A percentile compares a stretch with the other conserved stretches of the same genome.
Evolutionary conservation across 2,113 vertebrate species (phyloP).

Genomic region (Gopherus evgoodei): DNA sequence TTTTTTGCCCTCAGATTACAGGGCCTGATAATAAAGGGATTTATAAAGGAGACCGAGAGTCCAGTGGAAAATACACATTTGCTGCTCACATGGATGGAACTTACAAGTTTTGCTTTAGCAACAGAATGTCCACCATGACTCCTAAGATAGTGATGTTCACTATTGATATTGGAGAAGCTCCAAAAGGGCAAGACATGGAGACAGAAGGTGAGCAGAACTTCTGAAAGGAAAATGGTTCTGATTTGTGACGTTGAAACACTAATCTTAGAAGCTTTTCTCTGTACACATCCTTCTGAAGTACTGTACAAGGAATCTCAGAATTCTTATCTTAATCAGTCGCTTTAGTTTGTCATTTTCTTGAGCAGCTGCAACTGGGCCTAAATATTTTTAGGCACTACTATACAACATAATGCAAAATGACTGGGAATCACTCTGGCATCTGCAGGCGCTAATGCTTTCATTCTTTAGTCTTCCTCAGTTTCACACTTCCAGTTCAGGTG

Average conservation of each 20-base stretch:
- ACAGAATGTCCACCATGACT: slow-evolving; percentile 99
- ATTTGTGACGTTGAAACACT: neutral
- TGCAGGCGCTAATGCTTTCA: slow-evolving; percentile 35
- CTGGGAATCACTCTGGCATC: neutral
- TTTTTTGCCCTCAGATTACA: slow-evolving; percentile 85
- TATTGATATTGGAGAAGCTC: slow-evolving; percentile 97
- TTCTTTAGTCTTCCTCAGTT: slow-evolving; percentile 10
- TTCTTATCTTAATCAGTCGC: neutral
- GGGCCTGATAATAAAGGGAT: slow-evolving; percentile 97
- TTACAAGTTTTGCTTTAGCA: slow-evolving; percentile 99
- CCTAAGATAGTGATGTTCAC: slow-evolving; percentile 99
- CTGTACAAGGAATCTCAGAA: neutral
- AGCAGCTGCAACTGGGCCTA: neutral
- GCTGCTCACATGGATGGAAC: slow-evolving; percentile 98
- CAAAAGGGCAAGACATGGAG: slow-evolving; percentile 97
- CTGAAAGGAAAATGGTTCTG: neutral
- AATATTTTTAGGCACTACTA: neutral
- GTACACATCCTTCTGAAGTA: neutral
- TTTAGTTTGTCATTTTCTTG: neutral
- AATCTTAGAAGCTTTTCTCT: neutral
- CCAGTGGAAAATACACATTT: slow-evolving; percentile 98
- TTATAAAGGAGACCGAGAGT: slow-evolving; percentile 97
- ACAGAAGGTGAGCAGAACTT: slow-evolving; percentile 90
- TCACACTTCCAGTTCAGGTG: neutral
- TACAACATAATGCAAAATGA: neutral